phyloP scores from a whole-genome alignment of 2,888 invertebrate genomes.

The Altica lythri region DNA sequence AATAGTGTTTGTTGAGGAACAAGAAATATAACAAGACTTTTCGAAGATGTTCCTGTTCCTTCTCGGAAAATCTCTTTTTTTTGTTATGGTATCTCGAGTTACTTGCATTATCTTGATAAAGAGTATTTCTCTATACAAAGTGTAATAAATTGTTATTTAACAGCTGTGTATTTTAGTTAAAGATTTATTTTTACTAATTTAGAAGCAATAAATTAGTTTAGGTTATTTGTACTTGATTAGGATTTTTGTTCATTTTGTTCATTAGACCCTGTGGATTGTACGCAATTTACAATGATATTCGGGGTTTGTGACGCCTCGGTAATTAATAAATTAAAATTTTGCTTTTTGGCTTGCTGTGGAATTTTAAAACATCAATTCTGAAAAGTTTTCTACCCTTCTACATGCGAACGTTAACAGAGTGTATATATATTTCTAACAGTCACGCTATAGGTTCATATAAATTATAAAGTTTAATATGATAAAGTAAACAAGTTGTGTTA shows the following conservation, averaged over 20 bases:
- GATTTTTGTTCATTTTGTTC: slow-evolving; percentile 34
- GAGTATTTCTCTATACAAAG: no score
- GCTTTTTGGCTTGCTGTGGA: slow-evolving; percentile 5
- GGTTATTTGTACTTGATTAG: background rate
- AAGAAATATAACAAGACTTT: no score
- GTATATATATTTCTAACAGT: slow-evolving; percentile 17
- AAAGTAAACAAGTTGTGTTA: slow-evolving; percentile 23
- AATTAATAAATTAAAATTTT: slow-evolving; percentile 31
- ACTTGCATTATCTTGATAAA: no score
- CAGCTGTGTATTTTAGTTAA: no score
- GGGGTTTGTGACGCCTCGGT: slow-evolving; percentile 28
- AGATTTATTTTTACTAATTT: no score
- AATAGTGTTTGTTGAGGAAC: no score
- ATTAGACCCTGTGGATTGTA: slow-evolving; percentile 34
- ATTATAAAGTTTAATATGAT: slow-evolving; percentile 24
- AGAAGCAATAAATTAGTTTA: no score
- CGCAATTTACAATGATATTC: slow-evolving; percentile 35
- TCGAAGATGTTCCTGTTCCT: no score
- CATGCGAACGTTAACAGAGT: slow-evolving; percentile 14
- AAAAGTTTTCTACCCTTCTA: background rate
- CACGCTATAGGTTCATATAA: slow-evolving; percentile 25
- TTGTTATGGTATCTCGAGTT: no score
- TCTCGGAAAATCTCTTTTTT: no score
- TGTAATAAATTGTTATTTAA: no score
- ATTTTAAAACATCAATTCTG: slow-evolving; percentile 14